Evolutionary conservation across 1,140 invertebrate genomes (phyloP).

Genomic region (Pissodes strobi): DNA sequence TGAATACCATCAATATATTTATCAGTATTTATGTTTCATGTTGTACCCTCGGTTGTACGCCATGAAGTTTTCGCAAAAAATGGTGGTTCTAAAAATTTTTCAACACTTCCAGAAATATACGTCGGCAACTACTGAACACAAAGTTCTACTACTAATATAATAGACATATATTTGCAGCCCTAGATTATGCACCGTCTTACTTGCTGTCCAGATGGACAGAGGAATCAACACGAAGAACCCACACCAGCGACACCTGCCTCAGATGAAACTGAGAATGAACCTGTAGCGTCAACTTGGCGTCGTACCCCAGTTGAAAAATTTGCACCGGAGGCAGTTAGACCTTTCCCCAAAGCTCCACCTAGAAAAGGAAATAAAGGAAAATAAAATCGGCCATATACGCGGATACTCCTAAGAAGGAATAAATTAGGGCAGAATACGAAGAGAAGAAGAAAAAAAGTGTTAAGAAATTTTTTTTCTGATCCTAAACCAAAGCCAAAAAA

Average conservation of each 20-base stretch:
- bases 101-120: background rate
- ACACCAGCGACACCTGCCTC: background rate
- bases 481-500: too few relatives aligned
- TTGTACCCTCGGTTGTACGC: too few relatives aligned
- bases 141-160: background rate
- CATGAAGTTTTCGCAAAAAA: too few relatives aligned
- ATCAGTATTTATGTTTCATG: too few relatives aligned
- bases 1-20: too few relatives aligned
- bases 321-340: slow-evolving; percentile 29
- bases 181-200: background rate
- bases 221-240: background rate
- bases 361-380: slow-evolving; percentile 32
- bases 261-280: background rate
- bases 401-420: too few relatives aligned
- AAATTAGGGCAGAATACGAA: too few relatives aligned
- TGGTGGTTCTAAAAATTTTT: background rate
- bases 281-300: background rate
- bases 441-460: too few relatives aligned
- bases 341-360: slow-evolving; percentile 34
- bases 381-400: too few relatives aligned
- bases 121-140: background rate
- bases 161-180: background rate
- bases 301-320: background rate
- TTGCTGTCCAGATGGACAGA: background rate
- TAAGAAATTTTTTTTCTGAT: too few relatives aligned